A percentile compares a stretch with the other conserved stretches of the same genome.
These are phyloP conservation scores for Therioaphis trifolii DNA, from an alignment of 2,888 invertebrate genomes.

Conservation along the genomic window DNA sequence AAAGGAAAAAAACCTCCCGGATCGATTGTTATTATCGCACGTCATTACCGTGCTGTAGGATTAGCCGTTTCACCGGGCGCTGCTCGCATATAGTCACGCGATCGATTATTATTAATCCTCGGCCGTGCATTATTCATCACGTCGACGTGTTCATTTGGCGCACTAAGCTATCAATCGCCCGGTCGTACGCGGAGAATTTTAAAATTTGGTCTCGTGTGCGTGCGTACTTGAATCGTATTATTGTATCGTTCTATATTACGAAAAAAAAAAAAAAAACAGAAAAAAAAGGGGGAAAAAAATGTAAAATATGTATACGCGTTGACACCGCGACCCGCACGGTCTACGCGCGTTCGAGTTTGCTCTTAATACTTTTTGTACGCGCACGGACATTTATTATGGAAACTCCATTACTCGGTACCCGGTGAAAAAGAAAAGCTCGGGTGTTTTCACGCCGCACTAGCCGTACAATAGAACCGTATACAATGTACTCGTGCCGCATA, in stretches of 20 bases:
- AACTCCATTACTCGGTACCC: neutral
- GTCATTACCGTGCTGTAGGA: no score
- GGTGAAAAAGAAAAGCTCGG: neutral
- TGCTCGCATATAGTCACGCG: no score
- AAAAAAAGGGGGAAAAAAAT: no score
- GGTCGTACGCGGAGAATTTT: neutral
- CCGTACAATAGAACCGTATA: neutral
- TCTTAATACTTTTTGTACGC: slow-evolving; percentile 1
- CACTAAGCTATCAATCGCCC: neutral
- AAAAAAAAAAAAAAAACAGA: no score
- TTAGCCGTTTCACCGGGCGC: no score
- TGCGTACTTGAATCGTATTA: slow-evolving; percentile 34
- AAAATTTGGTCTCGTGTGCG: neutral
- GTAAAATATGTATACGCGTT: no score
- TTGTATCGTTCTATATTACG: neutral
- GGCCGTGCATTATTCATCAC: no score
- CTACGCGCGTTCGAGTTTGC: neutral
- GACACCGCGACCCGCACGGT: no score
- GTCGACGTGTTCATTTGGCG: no score
- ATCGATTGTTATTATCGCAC: no score
- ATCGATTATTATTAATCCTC: no score
- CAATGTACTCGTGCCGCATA: neutral
- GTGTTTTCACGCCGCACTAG: neutral
- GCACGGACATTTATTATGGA: neutral
- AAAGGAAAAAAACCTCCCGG: no score